Evolutionary conservation across 2,797 vertebrate species (phyloP).

Genomic region (Thalassophryne amazonica): DNA sequence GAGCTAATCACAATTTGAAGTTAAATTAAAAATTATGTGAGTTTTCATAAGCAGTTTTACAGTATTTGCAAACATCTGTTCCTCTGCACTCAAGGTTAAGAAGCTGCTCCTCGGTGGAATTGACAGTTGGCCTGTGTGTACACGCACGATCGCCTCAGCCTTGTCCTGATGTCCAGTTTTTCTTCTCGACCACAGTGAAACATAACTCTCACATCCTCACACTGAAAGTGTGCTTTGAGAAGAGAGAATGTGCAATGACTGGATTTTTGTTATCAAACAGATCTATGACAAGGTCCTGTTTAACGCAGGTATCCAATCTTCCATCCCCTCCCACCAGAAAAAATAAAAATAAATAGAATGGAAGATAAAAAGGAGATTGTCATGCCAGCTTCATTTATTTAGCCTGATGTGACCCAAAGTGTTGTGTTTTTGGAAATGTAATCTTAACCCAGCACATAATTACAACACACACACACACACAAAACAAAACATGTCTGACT

Average conservation of each 20-base stretch:
- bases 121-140: constrained; percentile 7
- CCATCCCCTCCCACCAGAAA: too few species aligned
- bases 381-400: too few species aligned
- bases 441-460: too few species aligned
- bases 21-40: constrained; percentile 1
- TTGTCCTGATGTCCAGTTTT: constrained; percentile 45
- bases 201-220: too few species aligned
- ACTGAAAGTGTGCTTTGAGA: constrained; percentile 34
- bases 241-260: constrained; percentile 9
- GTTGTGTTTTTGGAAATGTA: too few species aligned
- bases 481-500: too few species aligned
- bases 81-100: constrained; percentile 3
- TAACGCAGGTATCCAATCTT: constrained; percentile 22
- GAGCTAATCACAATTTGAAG: constrained; percentile 13
- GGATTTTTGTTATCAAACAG: constrained; percentile 55
- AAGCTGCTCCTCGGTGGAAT: constrained; percentile 8
- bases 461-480: too few species aligned
- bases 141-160: constrained; percentile 38
- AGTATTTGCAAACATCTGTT: constrained; percentile 3
- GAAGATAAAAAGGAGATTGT: too few species aligned
- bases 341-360: too few species aligned
- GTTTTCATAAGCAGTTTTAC: background rate
- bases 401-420: too few species aligned
- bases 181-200: too few species aligned
- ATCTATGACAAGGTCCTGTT: constrained; percentile 47